A percentile compares a stretch with the other conserved stretches of the same genome.
These are phyloP conservation scores for Tragelaphus scriptus DNA, from an alignment of 2,113 vertebrate species.

Conservation along the genomic window DNA sequence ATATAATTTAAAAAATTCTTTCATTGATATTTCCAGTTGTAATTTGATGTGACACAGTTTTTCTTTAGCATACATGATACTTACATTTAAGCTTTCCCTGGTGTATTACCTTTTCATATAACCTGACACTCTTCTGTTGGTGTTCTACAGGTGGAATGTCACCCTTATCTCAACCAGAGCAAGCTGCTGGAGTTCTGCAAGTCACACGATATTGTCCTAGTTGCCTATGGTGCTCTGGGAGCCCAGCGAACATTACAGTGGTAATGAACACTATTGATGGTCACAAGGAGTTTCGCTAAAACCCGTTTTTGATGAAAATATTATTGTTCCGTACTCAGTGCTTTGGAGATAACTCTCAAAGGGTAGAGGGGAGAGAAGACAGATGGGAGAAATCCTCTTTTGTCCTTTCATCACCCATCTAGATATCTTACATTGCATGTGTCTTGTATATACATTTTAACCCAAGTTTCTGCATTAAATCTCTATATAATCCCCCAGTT, in stretches of 20 bases:
- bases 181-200: slow-evolving; percentile 84
- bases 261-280: background rate
- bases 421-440: background rate
- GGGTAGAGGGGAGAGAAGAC: background rate
- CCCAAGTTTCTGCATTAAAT: background rate
- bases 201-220: slow-evolving; percentile 79
- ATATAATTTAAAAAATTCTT: background rate
- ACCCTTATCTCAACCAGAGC: slow-evolving; percentile 75
- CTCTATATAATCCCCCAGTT: background rate
- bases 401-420: background rate
- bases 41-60: background rate
- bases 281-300: background rate
- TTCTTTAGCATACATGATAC: background rate
- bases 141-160: slow-evolving; percentile 77
- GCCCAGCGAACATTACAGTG: slow-evolving; percentile 42
- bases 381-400: background rate
- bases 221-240: slow-evolving; percentile 80
- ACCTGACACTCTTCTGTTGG: background rate
- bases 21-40: background rate
- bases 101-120: background rate
- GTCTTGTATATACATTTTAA: background rate
- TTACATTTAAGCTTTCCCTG: background rate
- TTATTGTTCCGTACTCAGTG: fast-evolving
- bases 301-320: background rate
- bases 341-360: background rate